Conservation (phyloP, 2,113 vertebrate species). For the Chaenogobius annularis region DNA sequence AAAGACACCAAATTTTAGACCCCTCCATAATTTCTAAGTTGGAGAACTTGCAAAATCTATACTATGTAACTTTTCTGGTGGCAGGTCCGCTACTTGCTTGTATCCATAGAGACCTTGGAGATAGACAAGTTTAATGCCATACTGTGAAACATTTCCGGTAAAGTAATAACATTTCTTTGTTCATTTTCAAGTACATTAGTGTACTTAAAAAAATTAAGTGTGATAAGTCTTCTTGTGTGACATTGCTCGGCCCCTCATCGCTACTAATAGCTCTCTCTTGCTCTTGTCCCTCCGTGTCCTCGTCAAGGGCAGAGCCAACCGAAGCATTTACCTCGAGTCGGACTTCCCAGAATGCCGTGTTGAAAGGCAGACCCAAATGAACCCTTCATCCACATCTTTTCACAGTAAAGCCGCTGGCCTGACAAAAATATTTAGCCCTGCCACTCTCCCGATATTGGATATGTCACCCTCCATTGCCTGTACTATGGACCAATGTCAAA, state of each 20-base stretch:
- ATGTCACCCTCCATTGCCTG: slow-evolving; percentile 71
- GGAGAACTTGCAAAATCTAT: no score
- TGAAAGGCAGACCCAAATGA: slow-evolving; percentile 62
- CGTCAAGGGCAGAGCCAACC: slow-evolving; percentile 11
- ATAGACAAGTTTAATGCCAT: no score
- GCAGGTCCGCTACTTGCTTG: no score
- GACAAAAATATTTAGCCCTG: slow-evolving; percentile 72
- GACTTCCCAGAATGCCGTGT: slow-evolving; percentile 22
- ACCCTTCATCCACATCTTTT: slow-evolving; percentile 61
- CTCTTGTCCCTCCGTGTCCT: slow-evolving; percentile 3
- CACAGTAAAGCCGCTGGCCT: slow-evolving; percentile 51
- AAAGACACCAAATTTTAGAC: no score
- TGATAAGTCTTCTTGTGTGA: not conserved
- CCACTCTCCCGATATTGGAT: slow-evolving; percentile 72
- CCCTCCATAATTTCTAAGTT: no score
- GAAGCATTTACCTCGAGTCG: slow-evolving; percentile 31
- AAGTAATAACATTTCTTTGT: no score
- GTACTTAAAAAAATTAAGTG: not conserved
- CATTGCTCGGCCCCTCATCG: not conserved
- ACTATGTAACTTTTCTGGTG: no score
- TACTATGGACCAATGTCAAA: slow-evolving; percentile 71
- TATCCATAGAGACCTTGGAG: no score
- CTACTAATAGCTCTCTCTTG: not conserved
- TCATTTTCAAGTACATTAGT: not conserved
- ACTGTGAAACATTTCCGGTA: no score